Conservation (phyloP, 2,888 invertebrate genomes). For the Hydraecia micacea region DNA sequence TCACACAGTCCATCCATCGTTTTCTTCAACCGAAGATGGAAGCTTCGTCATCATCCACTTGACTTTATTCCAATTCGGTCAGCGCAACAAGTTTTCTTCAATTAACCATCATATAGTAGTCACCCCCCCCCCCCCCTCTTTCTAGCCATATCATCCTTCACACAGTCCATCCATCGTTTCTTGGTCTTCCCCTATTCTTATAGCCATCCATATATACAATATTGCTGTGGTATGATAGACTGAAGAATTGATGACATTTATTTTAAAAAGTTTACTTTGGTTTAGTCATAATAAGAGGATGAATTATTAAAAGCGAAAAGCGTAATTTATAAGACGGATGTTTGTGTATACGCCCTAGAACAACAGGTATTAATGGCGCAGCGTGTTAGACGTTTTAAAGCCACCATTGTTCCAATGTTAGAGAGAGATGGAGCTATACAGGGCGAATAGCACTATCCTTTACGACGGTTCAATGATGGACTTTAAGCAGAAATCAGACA, state of each 20-base stretch:
- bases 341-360: background rate
- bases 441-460: background rate
- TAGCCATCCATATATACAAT: background rate
- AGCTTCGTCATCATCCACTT: too few relatives aligned
- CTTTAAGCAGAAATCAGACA: too few relatives aligned
- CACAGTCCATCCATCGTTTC: background rate
- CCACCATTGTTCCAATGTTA: too few relatives aligned
- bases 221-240: conserved; percentile 1
- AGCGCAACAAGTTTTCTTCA: too few relatives aligned
- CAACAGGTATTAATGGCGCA: background rate
- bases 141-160: background rate
- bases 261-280: background rate
- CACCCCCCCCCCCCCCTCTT: background rate
- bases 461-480: too few relatives aligned
- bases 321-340: background rate
- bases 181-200: background rate
- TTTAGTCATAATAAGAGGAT: background rate
- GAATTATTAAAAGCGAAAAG: background rate
- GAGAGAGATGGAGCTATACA: background rate
- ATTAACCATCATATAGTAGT: background rate
- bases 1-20: too few relatives aligned
- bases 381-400: background rate
- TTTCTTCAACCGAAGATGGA: too few relatives aligned
- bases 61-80: too few relatives aligned
- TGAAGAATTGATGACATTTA: background rate